phyloP scores from a whole-genome alignment of 2,888 invertebrate species.

The Neelides folsomi region DNA sequence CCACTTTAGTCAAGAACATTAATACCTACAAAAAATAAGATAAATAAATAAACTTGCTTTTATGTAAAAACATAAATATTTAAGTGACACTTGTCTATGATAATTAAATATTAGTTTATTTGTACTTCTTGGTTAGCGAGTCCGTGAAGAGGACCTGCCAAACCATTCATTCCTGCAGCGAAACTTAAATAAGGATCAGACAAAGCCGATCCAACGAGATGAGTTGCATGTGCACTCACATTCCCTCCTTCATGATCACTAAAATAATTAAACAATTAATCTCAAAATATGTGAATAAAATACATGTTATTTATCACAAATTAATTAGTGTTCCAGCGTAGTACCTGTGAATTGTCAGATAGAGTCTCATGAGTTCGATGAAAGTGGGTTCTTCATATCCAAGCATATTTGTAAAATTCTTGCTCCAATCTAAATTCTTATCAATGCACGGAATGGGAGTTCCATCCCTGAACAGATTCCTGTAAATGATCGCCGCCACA shows the following conservation, averaged over 20 bases:
- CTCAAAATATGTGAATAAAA: neutral
- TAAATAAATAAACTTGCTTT: too few species aligned
- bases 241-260: slow-evolving; percentile 95
- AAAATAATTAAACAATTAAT: too few species aligned
- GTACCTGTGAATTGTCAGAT: slow-evolving; percentile 76
- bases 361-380: slow-evolving; percentile 80
- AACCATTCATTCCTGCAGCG: slow-evolving; percentile 81
- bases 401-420: slow-evolving; percentile 82
- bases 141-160: slow-evolving; percentile 91
- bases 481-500: slow-evolving; percentile 84
- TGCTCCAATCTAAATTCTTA: slow-evolving; percentile 78
- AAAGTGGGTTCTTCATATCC: slow-evolving; percentile 68
- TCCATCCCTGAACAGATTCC: slow-evolving; percentile 72
- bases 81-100: too few species aligned
- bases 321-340: neutral
- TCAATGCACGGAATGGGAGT: slow-evolving; percentile 80
- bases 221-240: slow-evolving; percentile 87
- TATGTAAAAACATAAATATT: too few species aligned
- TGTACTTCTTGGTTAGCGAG: slow-evolving; percentile 85
- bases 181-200: slow-evolving; percentile 89
- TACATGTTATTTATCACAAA: neutral
- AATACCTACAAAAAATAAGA: slow-evolving; percentile 71
- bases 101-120: slow-evolving; percentile 16
- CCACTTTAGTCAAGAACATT: slow-evolving; percentile 82
- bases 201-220: slow-evolving; percentile 83